Base-by-base conservation (phyloP, 2,888 invertebrate species). In the Cinara cedri region DNA sequence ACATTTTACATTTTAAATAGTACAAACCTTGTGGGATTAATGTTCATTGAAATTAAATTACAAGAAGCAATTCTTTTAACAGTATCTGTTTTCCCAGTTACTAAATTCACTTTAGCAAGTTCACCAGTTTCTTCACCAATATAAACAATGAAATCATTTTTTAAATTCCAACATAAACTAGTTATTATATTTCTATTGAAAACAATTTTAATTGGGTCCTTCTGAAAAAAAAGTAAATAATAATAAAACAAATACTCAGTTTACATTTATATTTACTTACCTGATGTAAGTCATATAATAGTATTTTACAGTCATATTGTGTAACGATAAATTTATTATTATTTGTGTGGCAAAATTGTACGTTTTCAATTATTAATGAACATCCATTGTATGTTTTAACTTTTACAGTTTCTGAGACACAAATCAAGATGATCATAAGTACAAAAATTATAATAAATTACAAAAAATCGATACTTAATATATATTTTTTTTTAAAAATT, bases 101-200 rank as follows among this genome's bases (percentile, higher is more conserved):
- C 46, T 16, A 76, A 9, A 68, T 76, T 26, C 0, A 68, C 44
- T 3, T 65, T 76, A 1, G 57, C 46, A 19, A 76, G n/a, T 57
- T 76, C 66, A 46, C 66, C 76, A 6, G 26, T 57, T 16, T 76
- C 66, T 76, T 46, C 26, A 3, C 46, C 26, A 8, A 66, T 19
- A 34, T 57, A 76, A 2, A 68, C 46, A 19, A 49, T 66, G 46
- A 55, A 66, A 6, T 76, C 75, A 46, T 68, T 26, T 19, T 49
- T 16, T 76, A 68, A 57, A 76, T 49, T 66, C 57, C 76, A 76
- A 55, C 65, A 76, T 55, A 66, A n/a, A 26, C 26, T 57, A 8
- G 55, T 66, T 42, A 68, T 68, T 76, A 68, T 26, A 55, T 44
- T 68, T 21, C 11, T 46, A 57, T 66, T 65, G 21, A 66, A 76